phyloP scores from a whole-genome alignment of 2,113 vertebrate species.

The Delphinus delphis region DNA sequence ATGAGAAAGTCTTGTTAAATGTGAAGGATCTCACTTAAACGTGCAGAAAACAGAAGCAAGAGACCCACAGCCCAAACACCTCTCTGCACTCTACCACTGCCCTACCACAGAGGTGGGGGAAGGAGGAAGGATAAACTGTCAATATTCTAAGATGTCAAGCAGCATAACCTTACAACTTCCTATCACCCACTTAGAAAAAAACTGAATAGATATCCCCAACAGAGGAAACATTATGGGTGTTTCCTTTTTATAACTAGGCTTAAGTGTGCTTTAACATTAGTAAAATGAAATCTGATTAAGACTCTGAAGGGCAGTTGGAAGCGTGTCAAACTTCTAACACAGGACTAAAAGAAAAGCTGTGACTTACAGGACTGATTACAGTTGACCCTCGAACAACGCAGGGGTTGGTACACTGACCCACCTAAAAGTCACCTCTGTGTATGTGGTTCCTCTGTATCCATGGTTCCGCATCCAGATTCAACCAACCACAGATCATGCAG shows the following conservation, averaged over 20 bases:
- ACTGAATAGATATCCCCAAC: neutral
- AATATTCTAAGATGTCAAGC: neutral
- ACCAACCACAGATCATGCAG: neutral
- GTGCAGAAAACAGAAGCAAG: neutral
- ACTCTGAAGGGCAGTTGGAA: neutral
- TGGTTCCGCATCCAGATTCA: neutral
- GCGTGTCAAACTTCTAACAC: neutral
- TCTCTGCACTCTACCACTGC: neutral
- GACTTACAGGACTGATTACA: neutral
- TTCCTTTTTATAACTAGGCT: neutral
- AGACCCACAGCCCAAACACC: neutral
- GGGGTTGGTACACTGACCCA: neutral
- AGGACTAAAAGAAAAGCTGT: neutral
- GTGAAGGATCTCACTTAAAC: conserved; percentile 16
- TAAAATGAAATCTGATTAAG: conserved; percentile 41
- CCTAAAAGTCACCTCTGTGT: neutral
- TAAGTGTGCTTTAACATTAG: neutral
- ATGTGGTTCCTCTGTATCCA: neutral
- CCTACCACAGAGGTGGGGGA: neutral
- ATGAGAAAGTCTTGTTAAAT: neutral
- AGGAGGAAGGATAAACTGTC: neutral
- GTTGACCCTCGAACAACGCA: neutral
- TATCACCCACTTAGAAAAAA: conserved; percentile 10
- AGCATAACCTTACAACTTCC: neutral
- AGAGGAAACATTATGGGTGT: neutral